These are phyloP conservation scores for Macrostomum cliftonense DNA, from an alignment of 2,888 invertebrate genomes.

Conservation along the genomic window DNA sequence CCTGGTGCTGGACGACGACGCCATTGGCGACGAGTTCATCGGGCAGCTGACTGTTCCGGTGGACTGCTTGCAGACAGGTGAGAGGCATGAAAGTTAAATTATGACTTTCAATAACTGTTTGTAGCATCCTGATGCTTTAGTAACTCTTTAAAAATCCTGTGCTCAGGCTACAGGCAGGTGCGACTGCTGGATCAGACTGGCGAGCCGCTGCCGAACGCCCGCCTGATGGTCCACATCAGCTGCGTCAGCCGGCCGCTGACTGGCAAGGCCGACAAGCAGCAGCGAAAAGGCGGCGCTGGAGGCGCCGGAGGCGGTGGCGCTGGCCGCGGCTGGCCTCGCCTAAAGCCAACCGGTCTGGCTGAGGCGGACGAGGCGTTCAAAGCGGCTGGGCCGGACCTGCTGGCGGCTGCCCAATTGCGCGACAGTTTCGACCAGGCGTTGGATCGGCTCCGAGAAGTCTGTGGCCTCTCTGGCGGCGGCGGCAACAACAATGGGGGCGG, in stretches of 20 bases:
- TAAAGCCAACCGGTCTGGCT: slow-evolving; percentile 7
- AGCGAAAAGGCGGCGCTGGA: too few species aligned
- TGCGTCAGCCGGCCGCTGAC: slow-evolving; percentile 37
- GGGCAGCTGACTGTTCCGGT: slow-evolving; percentile 47
- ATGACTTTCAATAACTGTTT: too few species aligned
- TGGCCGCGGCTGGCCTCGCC: slow-evolving; percentile 5
- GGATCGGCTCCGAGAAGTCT: slow-evolving; percentile 42
- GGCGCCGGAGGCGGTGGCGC: too few species aligned
- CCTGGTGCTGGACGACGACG: slow-evolving; percentile 43
- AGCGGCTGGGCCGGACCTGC: slow-evolving; percentile 14
- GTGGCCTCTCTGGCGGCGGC: slow-evolving; percentile 42
- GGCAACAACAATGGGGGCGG: too few species aligned
- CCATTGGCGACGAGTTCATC: slow-evolving; percentile 45
- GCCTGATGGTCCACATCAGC: slow-evolving; percentile 45
- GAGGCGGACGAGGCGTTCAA: slow-evolving; percentile 7
- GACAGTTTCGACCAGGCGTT: slow-evolving; percentile 41
- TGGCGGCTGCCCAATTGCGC: slow-evolving; percentile 35
- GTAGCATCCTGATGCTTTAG: too few species aligned
- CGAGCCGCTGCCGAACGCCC: slow-evolving; percentile 41
- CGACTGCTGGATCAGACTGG: slow-evolving; percentile 42
- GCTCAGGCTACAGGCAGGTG: slow-evolving; percentile 43
- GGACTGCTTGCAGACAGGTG: slow-evolving; percentile 44
- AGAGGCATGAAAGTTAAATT: too few species aligned
- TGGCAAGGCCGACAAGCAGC: not conserved
- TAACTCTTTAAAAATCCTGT: too few species aligned